Base-by-base conservation (phyloP, 23 tunicate genomes). In the Halocynthia roretzi region DNA sequence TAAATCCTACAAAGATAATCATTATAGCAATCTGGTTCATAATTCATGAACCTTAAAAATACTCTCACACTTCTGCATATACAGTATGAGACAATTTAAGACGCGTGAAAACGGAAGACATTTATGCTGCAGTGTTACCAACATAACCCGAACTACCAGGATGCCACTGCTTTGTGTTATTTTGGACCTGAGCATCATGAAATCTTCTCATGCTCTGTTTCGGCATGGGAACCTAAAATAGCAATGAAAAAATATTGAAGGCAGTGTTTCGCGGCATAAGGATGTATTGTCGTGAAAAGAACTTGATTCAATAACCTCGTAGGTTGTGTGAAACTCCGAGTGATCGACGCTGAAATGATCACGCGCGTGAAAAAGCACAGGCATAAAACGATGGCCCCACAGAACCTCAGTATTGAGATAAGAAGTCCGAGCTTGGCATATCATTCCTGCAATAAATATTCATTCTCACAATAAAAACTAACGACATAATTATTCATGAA, bases 351-450 rank as follows among this genome's bases (percentile, higher is more conserved):
- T 77, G 73, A 91, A 96, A 73, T 90, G 91, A 52, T 82, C 84
- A 14, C 75, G 70, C 7, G 82, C 93, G 14, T 81, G 85, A 72
- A 57, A 87, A 14, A 96, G 55, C 4, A 89, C 87, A 7, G 99
- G 96, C 80, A 93, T 85, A 68, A 96, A 96, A 6, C 99, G 80
- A 50, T 85, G 80, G 8, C 99, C 99, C 99, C 99, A 96, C 8
- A 75, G 67, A 18, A 96, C 68, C 56, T 96, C 99, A 7, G 76
- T 63, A 77, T 80, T 89, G 53, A 93, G 60, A 67, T 96, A 96
- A 17, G 99, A 96, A 5, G 99, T 96, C 55, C 99, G 62, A 6
- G 99, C 99, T 70, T 96, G 99, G 71, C 96, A 96, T 19, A 86
- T 92, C 92, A 86, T 86, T 5, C 98, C 98, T 92, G 60, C 6